Percentiles rank a stretch among this genome's conserved stretches.
Evolutionary conservation across 2,797 vertebrate genomes (phyloP).

Genomic region (Rhinogobio ventralis): DNA sequence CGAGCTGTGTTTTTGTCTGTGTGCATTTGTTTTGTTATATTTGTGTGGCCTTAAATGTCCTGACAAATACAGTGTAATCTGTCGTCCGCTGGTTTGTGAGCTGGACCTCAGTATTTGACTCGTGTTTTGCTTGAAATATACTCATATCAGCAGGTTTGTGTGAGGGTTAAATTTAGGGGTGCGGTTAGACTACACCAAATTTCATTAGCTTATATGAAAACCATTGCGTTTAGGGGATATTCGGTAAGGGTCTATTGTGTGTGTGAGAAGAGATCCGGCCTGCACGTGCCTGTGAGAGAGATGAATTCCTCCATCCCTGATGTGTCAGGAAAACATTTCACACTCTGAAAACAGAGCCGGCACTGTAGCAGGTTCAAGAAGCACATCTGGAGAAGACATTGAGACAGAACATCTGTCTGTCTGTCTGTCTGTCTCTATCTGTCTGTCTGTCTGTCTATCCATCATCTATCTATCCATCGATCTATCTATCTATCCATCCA

Average conservation of each 20-base stretch:
- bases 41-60: background rate
- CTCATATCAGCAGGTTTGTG: background rate
- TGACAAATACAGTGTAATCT: background rate
- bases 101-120: background rate
- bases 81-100: background rate
- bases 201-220: background rate
- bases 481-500: background rate
- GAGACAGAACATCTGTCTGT: constrained; percentile 6
- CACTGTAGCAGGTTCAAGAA: constrained; percentile 57
- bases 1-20: background rate
- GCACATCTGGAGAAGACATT: constrained; percentile 51
- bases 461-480: background rate
- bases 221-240: background rate
- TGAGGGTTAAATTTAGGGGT: background rate
- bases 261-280: background rate
- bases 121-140: background rate
- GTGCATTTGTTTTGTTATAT: background rate
- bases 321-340: constrained; percentile 54
- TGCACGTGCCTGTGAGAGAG: background rate
- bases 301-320: background rate
- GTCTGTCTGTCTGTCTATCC: background rate
- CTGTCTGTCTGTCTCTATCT: background rate
- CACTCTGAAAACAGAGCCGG: constrained; percentile 55
- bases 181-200: background rate
- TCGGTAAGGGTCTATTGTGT: background rate